Conservation (phyloP, 2,888 invertebrate species). For the Caenorhabditis parvicauda region DNA sequence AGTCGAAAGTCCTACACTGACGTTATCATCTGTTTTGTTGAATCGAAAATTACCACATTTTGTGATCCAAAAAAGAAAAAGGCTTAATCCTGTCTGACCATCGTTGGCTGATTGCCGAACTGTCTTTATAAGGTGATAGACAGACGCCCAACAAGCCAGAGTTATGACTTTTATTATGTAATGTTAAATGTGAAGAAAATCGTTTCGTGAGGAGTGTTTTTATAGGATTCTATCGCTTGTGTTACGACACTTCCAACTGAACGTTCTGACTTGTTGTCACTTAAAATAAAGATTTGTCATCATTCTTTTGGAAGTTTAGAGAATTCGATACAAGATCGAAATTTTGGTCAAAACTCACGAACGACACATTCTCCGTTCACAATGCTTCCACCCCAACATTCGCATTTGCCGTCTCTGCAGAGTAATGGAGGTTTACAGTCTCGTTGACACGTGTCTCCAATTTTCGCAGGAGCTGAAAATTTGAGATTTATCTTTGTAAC, state of each 20-base stretch:
- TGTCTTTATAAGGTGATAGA: too few species aligned
- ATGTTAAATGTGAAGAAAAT: conserved; percentile 4
- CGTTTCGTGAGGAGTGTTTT: background rate
- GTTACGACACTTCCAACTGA: background rate
- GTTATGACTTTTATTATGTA: background rate
- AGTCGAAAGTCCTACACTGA: too few species aligned
- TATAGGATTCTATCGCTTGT: background rate
- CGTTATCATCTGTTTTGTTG: too few species aligned
- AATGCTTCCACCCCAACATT: conserved; percentile 62
- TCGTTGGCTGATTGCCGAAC: too few species aligned
- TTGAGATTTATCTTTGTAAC: too few species aligned
- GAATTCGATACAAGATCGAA: background rate
- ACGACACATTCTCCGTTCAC: conserved; percentile 59
- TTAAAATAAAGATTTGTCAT: too few species aligned
- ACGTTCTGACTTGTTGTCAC: too few species aligned
- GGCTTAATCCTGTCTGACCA: too few species aligned
- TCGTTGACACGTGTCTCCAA: conserved; percentile 60
- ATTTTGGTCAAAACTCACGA: conserved; percentile 42
- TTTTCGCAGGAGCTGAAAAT: conserved; percentile 58
- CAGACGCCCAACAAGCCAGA: background rate
- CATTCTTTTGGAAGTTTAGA: too few species aligned
- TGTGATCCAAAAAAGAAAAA: too few species aligned
- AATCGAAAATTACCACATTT: too few species aligned
- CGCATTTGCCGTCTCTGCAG: conserved; percentile 61
- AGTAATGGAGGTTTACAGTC: conserved; percentile 62